Evolutionary conservation across 2,797 vertebrate genomes (phyloP), one percentile per base, ranked within the genome.

Genomic region (Pangasius macronema): DNA sequence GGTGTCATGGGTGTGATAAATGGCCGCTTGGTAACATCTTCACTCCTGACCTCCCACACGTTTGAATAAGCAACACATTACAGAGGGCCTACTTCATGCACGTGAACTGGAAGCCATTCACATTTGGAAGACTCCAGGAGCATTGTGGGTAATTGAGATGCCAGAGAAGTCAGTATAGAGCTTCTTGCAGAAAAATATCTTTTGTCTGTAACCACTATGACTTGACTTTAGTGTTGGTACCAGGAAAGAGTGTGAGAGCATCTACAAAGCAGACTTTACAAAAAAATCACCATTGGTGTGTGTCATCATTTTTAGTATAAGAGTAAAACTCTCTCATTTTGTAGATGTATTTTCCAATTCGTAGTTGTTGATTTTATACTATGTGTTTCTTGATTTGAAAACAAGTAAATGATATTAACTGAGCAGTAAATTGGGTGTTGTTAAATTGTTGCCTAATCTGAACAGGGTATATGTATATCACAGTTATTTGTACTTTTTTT

Each of bases 21-120:
- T 95, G 95, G 94, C 94, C 94, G 92, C 89, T 90, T 92, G 92
- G 92, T 95, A 95, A 96, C 95, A 93, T 96, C 95, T 96, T 96
- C 95, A 96, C 96, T 95, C 92, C 94, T 95, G 94, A 95, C 95
- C 95, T 93, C 93, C 86, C 73, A 86, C 84, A 83, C 70, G 88
- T 93, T 90, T 90, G 91, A 92, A 93, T 92, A 93, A 92, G 88
- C 91, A 91, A 86, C 65, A 86, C 85, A 91, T 90, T 92, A 90
- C 89, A 92, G 90, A 88, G 85, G 88, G 82, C 79, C n/a, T 36
- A 49, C 87, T 82, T 73, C 63, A 73, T 89, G 85, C 87, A 83
- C 63, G 83, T 61, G 53, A 53, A 87, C 84, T 86, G 72, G 77
- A 87, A 87, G 86, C 75, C 67, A 81, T 82, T 84, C 77, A 83